These are phyloP conservation scores for Plecotus auritus DNA, from an alignment of 2,113 vertebrate genomes.

Conservation along the genomic window DNA sequence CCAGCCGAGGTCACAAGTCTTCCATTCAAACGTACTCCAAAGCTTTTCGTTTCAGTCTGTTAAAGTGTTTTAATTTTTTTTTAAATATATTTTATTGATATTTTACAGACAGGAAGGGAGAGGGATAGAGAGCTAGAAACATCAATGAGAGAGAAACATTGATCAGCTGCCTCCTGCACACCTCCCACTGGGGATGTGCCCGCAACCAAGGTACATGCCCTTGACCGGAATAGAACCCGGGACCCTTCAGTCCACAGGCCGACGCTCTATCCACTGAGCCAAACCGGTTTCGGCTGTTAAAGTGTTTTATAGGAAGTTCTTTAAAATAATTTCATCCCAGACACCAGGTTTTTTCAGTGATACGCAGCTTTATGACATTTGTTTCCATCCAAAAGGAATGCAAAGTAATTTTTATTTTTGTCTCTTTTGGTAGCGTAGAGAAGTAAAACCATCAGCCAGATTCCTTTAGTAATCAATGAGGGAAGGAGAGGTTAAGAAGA, in stretches of 20 bases:
- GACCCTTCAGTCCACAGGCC: no score
- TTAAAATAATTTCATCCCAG: conserved; percentile 21
- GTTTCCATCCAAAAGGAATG: conserved; percentile 15
- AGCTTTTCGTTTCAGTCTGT: conserved; percentile 21
- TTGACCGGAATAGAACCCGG: no score
- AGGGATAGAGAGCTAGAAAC: no score
- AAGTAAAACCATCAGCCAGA: conserved; percentile 22
- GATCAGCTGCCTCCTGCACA: no score
- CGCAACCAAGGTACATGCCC: no score
- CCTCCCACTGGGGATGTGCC: no score
- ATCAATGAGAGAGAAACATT: no score
- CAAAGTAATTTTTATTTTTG: not conserved
- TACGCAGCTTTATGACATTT: not conserved
- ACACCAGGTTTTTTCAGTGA: conserved; percentile 9
- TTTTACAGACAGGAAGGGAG: no score
- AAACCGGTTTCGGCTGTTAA: no score
- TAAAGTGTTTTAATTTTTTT: no score
- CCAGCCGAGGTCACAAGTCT: not conserved
- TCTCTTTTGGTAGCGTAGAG: not conserved
- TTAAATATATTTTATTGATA: no score
- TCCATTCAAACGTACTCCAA: not conserved
- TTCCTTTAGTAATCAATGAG: not conserved
- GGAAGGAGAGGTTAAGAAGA: not conserved
- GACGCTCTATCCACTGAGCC: no score
- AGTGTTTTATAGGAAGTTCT: conserved; percentile 24